Base-by-base conservation (phyloP, 2,888 invertebrate genomes). In the Drosophila mercatorum region DNA sequence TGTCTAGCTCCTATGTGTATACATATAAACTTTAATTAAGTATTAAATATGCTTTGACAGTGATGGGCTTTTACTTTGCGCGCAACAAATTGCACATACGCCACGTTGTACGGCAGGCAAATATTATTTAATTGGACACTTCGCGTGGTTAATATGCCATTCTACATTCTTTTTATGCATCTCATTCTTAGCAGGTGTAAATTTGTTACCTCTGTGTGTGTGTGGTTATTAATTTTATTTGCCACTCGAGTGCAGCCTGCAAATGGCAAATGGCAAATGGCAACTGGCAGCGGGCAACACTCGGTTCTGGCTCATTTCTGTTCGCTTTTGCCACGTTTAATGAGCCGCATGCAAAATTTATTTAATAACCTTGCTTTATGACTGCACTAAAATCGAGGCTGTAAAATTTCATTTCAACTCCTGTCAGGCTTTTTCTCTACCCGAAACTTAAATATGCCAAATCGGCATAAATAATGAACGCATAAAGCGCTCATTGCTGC, bases 301-400 rank as follows among this genome's bases (percentile, higher is more conserved):
- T 69, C 36, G 47, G 40, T n/a, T 46, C 12, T 47, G 59, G 55
- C 31, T 63, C 63, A 61, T 70, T 58, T 63, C 51, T 59, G 51
- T 62, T 57, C 38, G 3, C 10, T 0, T 26, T 40, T 53, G 70
- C 66, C 68, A 58, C 55, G 63, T 72, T 89, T 78, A 89, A 83
- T 83, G 89, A 83, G 81, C 53, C 75, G 53, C 78, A 87, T 87
- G 57, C 60, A 87, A 89, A 72, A 89, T 89, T 78, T 87, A 89
- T 83, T 87, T 89, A 83, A 83, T 87, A 77, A 83, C 68, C 65
- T 83, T 60, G 52, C 43, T 88, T 88, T 83, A 83, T 64, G 66
- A 58, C 26, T 49, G 31, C 59, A 74, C 65, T 87, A 74, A 78
- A 83, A 36, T 67, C 40, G 10, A 2, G 79, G 60, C 63, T 31